Conservation (phyloP, 1,140 invertebrate species). For the Cherax quadricarinatus region DNA sequence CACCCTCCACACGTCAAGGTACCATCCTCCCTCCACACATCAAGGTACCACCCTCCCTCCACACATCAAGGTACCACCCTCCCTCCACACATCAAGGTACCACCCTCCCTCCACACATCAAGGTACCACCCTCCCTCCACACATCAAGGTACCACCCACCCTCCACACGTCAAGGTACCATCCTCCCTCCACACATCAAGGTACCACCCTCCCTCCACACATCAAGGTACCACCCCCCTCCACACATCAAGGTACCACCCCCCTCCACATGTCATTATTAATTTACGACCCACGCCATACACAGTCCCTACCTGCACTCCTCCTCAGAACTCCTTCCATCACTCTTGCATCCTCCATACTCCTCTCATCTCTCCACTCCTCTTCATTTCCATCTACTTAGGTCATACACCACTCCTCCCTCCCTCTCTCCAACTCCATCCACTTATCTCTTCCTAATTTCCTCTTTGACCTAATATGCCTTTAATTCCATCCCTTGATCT, state of each 20-base stretch:
- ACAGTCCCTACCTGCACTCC: not conserved
- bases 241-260: constrained; percentile 4
- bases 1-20: not conserved
- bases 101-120: not conserved
- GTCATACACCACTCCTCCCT: not conserved
- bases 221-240: not conserved
- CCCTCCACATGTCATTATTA: not conserved
- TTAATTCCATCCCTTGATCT: too few relatives aligned
- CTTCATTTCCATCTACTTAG: not conserved
- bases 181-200: not conserved
- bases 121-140: not conserved
- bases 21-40: not conserved
- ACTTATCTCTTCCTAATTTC: too few relatives aligned
- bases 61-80: constrained; percentile 8
- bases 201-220: not conserved
- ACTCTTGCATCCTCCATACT: not conserved
- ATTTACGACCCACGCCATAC: not conserved
- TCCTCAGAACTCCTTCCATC: not conserved
- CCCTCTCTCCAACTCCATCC: not conserved
- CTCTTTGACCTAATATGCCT: too few relatives aligned
- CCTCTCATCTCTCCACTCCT: not conserved
- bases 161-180: not conserved
- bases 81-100: constrained; percentile 4
- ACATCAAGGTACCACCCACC: not conserved
- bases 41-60: not conserved